Evolutionary conservation across 2,888 invertebrate species (phyloP), one percentile per base, ranked within the genome.

Genomic region (Mechanitis messenoides): DNA sequence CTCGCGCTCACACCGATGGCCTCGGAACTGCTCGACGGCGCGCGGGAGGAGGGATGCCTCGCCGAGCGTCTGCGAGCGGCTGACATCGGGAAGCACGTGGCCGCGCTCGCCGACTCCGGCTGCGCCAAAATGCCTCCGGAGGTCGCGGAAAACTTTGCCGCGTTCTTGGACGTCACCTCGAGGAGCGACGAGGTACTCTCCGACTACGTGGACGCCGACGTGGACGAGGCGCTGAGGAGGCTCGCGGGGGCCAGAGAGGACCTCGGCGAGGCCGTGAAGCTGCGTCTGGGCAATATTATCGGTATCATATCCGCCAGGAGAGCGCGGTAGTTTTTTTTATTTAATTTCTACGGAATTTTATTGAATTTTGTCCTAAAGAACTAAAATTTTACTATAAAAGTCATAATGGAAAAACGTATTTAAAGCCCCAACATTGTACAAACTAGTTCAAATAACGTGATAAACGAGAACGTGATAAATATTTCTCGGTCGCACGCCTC

Each of bases 1-100:
- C 88, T 94, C 70, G 93, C 95, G 45, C 87, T 96, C 60, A 93
- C 93, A 68, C 91, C 95, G 47, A 84, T 95, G 9, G 80, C 86
- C 2, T 77, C 84, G 60, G 78, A 83, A 66, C 74, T 79, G 0
- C 71, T 85, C 61, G 81, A 78, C 61, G 71, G 73, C 0, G 73
- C 74, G 31, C 63, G 73, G 75, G 75, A 75, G 69, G 83, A 83
- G 75, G 74, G 76, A 62, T 74, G 68, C 71, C 81, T 83, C 68
- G 74, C 77, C 45, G 42, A 75, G 0, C 87, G 87, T 68, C 71
- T 92, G 1, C 72, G 92, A 62, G 81, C 87, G 67, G 84, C 91
- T 1, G 89, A 92, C 72, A 85, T 93, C 68, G 92, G 91, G 65
- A 87, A 86, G 72, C 90, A 88, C 68, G 69, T 92, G 2, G 79